phyloP scores from a whole-genome alignment of 1,140 invertebrate genomes.

The Drosophila punjabiensis region DNA sequence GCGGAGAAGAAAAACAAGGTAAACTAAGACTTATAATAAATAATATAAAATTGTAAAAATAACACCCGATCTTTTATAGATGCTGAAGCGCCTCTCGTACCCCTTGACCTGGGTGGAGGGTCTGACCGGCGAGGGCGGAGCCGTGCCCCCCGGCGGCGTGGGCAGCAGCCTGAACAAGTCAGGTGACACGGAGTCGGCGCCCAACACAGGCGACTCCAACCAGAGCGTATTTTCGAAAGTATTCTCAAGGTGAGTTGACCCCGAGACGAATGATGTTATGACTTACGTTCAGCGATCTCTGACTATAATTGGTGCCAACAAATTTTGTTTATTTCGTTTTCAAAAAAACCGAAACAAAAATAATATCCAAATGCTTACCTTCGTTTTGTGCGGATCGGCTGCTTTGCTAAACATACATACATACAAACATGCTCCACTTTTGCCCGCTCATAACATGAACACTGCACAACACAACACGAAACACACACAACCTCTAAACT shows the following conservation, averaged over 20 bases:
- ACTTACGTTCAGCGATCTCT: constrained; percentile 28
- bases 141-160: constrained; percentile 82
- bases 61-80: constrained; percentile 86
- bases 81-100: constrained; percentile 95
- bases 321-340: constrained; percentile 75
- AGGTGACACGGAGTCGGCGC: constrained; percentile 80
- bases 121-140: constrained; percentile 88
- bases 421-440: constrained; percentile 17
- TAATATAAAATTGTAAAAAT: not conserved
- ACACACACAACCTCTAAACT: constrained; percentile 25
- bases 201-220: constrained; percentile 86
- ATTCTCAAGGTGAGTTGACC: constrained; percentile 91
- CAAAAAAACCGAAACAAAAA: constrained; percentile 40
- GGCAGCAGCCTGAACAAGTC: constrained; percentile 80
- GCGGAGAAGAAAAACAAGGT: constrained; percentile 89
- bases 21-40: not conserved
- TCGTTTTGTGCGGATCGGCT: constrained; percentile 81
- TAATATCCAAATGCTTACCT: constrained; percentile 71
- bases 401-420: constrained; percentile 71
- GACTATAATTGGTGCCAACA: constrained; percentile 66
- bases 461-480: constrained; percentile 22
- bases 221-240: constrained; percentile 94
- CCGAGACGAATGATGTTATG: constrained; percentile 6
- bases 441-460: constrained; percentile 14
- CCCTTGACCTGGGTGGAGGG: constrained; percentile 97